Evolutionary conservation across 2,113 vertebrate species (phyloP).

Genomic region (Oreocharis arfaki): DNA sequence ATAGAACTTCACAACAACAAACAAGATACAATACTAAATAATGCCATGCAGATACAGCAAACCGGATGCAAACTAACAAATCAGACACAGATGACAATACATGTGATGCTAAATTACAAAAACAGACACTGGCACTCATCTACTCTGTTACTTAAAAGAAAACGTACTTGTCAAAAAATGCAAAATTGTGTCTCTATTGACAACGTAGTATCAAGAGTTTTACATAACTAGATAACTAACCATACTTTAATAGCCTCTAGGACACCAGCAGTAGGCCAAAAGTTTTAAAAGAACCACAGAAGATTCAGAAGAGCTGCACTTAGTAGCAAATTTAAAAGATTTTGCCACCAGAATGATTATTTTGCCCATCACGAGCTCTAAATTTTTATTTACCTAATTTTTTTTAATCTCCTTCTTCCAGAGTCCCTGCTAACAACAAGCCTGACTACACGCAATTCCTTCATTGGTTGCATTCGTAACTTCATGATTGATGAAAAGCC

Average conservation of each 20-base stretch:
- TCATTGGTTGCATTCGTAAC: constrained; percentile 89
- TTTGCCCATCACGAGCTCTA: background rate
- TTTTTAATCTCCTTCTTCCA: constrained; percentile 55
- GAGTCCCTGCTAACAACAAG: constrained; percentile 79
- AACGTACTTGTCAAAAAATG: background rate
- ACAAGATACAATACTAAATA: background rate
- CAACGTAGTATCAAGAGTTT: background rate
- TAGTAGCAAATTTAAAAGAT: background rate
- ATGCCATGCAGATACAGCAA: background rate
- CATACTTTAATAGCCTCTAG: background rate
- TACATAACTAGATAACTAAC: background rate
- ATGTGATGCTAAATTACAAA: background rate
- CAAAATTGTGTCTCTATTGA: background rate
- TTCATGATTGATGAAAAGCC: constrained; percentile 81
- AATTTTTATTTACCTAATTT: background rate
- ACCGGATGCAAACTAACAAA: background rate
- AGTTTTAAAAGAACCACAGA: background rate
- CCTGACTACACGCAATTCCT: constrained; percentile 76
- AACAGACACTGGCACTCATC: background rate
- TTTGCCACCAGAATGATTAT: background rate
- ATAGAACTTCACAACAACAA: background rate
- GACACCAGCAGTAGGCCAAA: background rate
- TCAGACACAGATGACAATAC: background rate
- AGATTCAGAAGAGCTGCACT: background rate
- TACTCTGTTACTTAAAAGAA: background rate